Conservation (phyloP, 2,797 vertebrate species). For the Octomys mimax region DNA sequence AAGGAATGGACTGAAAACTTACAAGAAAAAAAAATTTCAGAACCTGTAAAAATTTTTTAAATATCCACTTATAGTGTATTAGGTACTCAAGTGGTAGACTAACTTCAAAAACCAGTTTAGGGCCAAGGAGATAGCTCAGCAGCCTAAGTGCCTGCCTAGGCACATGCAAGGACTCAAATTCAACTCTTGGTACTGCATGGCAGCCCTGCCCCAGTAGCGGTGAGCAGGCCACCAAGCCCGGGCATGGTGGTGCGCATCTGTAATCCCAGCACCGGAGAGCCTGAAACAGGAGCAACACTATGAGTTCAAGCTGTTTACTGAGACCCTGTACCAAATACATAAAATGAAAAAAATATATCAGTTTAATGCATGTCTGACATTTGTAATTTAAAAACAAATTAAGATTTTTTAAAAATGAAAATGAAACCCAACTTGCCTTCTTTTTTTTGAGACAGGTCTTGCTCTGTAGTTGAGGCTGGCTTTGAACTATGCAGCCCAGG, state of each 20-base stretch:
- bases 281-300: no score
- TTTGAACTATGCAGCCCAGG: not conserved
- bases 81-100: not conserved
- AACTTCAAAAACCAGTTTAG: slow-evolving; percentile 29
- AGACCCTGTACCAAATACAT: no score
- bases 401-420: not conserved
- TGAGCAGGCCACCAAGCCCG: no score
- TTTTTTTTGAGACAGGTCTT: not conserved
- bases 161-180: no score
- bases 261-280: no score
- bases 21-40: not conserved
- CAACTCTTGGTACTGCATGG: no score
- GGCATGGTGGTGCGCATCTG: no score
- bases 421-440: no score
- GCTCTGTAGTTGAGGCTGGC: not conserved
- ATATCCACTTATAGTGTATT: not conserved
- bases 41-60: not conserved
- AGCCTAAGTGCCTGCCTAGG: no score
- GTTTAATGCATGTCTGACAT: not conserved
- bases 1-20: not conserved
- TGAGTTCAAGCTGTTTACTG: no score
- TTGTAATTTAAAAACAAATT: slow-evolving; percentile 27
- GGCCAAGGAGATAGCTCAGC: no score
- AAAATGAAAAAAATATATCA: not conserved
- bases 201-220: no score